Base-by-base conservation (phyloP, 2,888 invertebrate genomes). In the Archips crataeganus region DNA sequence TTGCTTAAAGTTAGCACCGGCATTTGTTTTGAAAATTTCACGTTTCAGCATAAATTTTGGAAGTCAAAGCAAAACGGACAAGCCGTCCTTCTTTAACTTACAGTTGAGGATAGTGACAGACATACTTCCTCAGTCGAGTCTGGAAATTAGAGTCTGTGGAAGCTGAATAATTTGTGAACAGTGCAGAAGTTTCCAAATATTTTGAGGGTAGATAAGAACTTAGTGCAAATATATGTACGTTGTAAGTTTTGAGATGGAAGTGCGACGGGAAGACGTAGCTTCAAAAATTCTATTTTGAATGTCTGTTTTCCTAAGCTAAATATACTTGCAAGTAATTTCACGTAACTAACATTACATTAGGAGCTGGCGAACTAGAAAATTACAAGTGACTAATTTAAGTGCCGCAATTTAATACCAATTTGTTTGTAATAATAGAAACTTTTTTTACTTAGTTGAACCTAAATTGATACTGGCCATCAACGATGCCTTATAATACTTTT, bases 171-270 rank as follows among this genome's bases (percentile, higher is more conserved):
- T 63, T 63, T 63, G 6, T 45, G 63, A 63, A 63, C 63, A 9
- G 63, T n/a, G 62, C 62, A 32, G 45, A 47, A 63, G 63, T 63
- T 63, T 63, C 32, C 63, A 63, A 47, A 63, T 63, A 63, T 63
- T 63, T 63, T 63, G 63, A 45, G 62, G 42, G 63, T 63, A 47
- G 63, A 63, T 63, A 47, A 63, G 63, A 63, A 13, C 10, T 34
- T 6, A 47, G 10, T 15, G 32, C 32, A 13, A 49, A 47, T 63
- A 47, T 47, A 34, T 13, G 63, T 23, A 13, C 47, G 47, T 63
- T 63, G 23, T 13, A 45, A 47, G 63, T 63, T 63, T 13, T 32
- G 63, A 63, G 63, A 1, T 57, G 32, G 10, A 9, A 15, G 34
- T 59, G 6, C 34, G 11, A 5, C 42, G 23, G 23, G 10, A 11